phyloP scores from a whole-genome alignment of 2,888 invertebrate species.

The Drosophila histrio region DNA sequence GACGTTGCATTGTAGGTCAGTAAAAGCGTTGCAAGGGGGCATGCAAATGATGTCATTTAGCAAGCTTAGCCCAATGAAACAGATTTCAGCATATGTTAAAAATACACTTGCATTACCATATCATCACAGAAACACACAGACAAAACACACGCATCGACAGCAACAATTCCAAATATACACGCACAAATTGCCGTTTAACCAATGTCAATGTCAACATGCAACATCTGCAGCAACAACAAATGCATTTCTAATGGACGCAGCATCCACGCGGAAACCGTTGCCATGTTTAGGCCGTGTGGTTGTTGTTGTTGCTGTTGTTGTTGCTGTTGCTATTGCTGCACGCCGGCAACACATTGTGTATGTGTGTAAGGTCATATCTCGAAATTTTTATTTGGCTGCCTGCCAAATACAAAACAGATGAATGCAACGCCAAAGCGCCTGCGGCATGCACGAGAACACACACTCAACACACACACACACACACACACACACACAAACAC shows the following conservation, averaged over 20 bases:
- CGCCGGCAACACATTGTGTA: conserved; percentile 53
- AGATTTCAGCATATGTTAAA: conserved; percentile 59
- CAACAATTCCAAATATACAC: conserved; percentile 57
- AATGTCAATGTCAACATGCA: conserved; percentile 76
- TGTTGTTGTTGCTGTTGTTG: conserved; percentile 9
- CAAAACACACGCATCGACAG: neutral
- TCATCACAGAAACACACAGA: conserved; percentile 15
- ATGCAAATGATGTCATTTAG: conserved; percentile 59
- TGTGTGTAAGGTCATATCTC: conserved; percentile 73
- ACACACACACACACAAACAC: conserved; percentile 28
- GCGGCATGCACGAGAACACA: conserved; percentile 44
- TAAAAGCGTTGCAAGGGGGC: conserved; percentile 32
- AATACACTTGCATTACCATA: conserved; percentile 63
- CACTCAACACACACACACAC: conserved; percentile 21
- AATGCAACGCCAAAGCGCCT: conserved; percentile 61
- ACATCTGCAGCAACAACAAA: conserved; percentile 63
- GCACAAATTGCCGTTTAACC: conserved; percentile 75
- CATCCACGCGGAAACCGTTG: conserved; percentile 73
- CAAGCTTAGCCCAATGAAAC: conserved; percentile 72
- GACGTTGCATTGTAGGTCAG: conserved; percentile 62
- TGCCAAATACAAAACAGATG: conserved; percentile 74
- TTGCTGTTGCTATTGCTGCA: conserved; percentile 33
- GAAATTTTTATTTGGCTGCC: conserved; percentile 77
- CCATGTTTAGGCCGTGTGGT: conserved; percentile 61
- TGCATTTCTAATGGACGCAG: conserved; percentile 74